Percentiles rank a stretch among this genome's conserved stretches.
phyloP scores from a whole-genome alignment of 1,140 invertebrate genomes.

The Drosophila simulans region DNA sequence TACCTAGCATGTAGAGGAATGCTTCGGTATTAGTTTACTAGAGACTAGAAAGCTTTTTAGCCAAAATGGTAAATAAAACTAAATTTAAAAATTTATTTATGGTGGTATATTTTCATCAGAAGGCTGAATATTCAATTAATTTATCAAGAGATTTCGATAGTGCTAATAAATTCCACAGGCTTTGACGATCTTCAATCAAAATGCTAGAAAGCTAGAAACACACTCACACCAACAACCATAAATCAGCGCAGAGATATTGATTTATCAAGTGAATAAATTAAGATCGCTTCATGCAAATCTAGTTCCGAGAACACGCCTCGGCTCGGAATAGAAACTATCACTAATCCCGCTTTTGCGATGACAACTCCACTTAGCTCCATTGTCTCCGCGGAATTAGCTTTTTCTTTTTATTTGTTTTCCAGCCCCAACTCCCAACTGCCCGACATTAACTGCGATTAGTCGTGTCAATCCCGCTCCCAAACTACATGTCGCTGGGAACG shows the following conservation, averaged over 20 bases:
- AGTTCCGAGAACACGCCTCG: slow-evolving; percentile 62
- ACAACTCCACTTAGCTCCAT: slow-evolving; percentile 28
- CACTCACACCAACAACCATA: background rate
- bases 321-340: slow-evolving; percentile 34
- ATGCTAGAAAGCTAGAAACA: slow-evolving; percentile 25
- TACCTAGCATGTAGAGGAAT: background rate
- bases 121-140: no score
- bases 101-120: background rate
- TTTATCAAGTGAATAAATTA: slow-evolving; percentile 24
- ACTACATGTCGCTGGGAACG: slow-evolving; percentile 36
- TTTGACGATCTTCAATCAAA: slow-evolving; percentile 5
- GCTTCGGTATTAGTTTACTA: background rate
- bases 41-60: background rate
- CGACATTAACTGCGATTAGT: slow-evolving; percentile 64
- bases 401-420: slow-evolving; percentile 45
- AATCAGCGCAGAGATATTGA: slow-evolving; percentile 23
- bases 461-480: slow-evolving; percentile 36
- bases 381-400: slow-evolving; percentile 36
- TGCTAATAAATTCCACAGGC: background rate
- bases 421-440: slow-evolving; percentile 48
- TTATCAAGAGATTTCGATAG: no score
- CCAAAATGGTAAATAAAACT: background rate
- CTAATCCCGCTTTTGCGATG: slow-evolving; percentile 24
- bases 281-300: slow-evolving; percentile 44
- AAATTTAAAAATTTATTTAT: no score